Conservation (phyloP, 2,797 vertebrate genomes). For the Melanotaenia boesemani region DNA sequence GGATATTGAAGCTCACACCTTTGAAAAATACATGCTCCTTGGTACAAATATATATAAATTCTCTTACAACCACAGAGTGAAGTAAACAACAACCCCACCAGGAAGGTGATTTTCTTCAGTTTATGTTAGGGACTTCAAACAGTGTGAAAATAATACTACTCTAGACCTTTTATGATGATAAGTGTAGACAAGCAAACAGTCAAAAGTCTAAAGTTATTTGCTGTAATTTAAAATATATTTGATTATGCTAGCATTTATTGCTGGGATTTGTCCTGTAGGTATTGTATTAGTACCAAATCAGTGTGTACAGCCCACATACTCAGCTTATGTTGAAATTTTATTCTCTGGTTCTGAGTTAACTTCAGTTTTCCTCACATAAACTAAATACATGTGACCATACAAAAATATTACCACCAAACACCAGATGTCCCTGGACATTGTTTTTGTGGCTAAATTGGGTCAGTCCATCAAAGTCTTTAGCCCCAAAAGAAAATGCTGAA, state of each 20-base stretch:
- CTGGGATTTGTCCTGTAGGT: slow-evolving; percentile 22
- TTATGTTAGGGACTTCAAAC: slow-evolving; percentile 19
- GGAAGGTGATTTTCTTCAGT: slow-evolving; percentile 30
- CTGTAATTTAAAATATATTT: slow-evolving; percentile 39
- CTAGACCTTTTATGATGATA: slow-evolving; percentile 14
- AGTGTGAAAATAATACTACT: background rate
- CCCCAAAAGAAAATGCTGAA: too few relatives aligned
- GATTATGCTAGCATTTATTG: slow-evolving; percentile 21
- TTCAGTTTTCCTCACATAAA: slow-evolving; percentile 3
- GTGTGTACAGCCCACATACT: slow-evolving; percentile 4
- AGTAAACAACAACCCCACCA: slow-evolving; percentile 21
- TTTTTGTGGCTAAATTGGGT: too few relatives aligned
- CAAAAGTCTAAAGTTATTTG: slow-evolving; percentile 1
- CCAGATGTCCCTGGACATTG: too few relatives aligned
- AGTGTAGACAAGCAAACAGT: background rate
- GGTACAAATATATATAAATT: slow-evolving; percentile 20
- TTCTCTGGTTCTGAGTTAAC: slow-evolving; percentile 17
- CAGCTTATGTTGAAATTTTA: background rate
- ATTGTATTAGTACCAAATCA: slow-evolving; percentile 5
- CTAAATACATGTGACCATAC: background rate
- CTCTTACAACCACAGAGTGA: slow-evolving; percentile 15
- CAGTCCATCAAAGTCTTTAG: too few relatives aligned
- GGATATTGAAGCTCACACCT: slow-evolving; percentile 9
- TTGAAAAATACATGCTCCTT: slow-evolving; percentile 5
- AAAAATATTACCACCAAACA: background rate